A percentile compares a stretch with the other conserved stretches of the same genome.
Evolutionary conservation across 2,797 vertebrate species (phyloP).

Genomic region (Sciurus carolinensis): DNA sequence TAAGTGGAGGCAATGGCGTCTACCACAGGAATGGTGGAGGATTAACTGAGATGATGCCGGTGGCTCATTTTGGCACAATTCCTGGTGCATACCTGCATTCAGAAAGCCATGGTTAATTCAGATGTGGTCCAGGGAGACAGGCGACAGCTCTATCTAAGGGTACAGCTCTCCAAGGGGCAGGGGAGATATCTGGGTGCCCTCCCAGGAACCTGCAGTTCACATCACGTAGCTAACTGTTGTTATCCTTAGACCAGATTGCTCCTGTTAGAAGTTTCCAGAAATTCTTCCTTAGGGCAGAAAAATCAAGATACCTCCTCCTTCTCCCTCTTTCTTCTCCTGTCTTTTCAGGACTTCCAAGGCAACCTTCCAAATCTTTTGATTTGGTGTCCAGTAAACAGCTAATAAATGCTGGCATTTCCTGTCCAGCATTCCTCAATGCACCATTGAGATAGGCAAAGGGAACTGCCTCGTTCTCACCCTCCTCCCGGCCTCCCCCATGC

Average conservation of each 20-base stretch:
- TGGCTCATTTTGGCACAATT: background rate
- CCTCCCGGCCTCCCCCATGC: background rate
- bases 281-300: background rate
- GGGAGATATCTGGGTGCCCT: background rate
- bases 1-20: background rate
- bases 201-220: background rate
- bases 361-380: conserved; percentile 63
- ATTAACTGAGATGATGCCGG: background rate
- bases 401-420: conserved; percentile 64
- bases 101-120: background rate
- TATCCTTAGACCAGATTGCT: background rate
- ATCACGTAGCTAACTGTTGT: background rate
- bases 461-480: conserved; percentile 47
- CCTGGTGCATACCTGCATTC: background rate
- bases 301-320: background rate
- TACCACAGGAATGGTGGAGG: background rate
- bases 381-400: conserved; percentile 44
- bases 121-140: background rate
- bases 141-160: background rate
- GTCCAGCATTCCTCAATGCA: background rate
- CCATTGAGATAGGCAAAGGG: conserved; percentile 8
- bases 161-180: background rate
- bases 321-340: conserved; percentile 2
- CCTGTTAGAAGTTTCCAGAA: conserved; percentile 57
- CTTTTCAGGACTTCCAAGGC: conserved; percentile 32